These are phyloP conservation scores for Halocynthia roretzi DNA, from an alignment of 23 tunicate species.

Conservation along the genomic window DNA sequence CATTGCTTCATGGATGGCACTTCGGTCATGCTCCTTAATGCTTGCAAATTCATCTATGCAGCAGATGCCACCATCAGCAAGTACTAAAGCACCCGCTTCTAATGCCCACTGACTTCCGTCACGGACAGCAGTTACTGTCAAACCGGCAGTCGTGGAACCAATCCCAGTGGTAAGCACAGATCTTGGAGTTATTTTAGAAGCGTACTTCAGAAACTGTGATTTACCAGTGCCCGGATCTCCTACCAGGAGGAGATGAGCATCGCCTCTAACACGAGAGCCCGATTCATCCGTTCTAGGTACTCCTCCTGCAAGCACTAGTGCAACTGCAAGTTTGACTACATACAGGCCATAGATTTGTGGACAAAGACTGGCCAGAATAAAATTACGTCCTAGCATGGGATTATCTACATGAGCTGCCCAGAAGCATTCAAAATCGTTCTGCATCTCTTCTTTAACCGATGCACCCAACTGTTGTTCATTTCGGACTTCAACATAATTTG, in stretches of 20 bases:
- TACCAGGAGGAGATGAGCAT: constrained; percentile 85
- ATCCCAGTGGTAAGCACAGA: constrained; percentile 91
- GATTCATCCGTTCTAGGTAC: constrained; percentile 71
- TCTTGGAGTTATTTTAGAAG: constrained; percentile 68
- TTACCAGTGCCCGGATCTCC: constrained; percentile 98
- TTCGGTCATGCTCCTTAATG: constrained; percentile 79
- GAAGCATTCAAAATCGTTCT: constrained; percentile 81
- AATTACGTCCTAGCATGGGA: constrained; percentile 62
- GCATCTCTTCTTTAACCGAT: constrained; percentile 43
- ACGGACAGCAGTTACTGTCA: constrained; percentile 83
- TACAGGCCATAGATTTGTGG: constrained; percentile 92
- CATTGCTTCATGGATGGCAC: constrained; percentile 97
- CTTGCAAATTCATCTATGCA: constrained; percentile 93
- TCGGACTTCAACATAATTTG: constrained; percentile 82
- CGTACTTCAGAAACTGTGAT: constrained; percentile 92
- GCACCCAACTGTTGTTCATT: constrained; percentile 38
- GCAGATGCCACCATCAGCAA: constrained; percentile 94
- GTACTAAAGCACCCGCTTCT: constrained; percentile 91
- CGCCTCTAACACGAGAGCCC: constrained; percentile 82
- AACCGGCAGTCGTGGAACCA: constrained; percentile 94
- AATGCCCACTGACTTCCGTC: constrained; percentile 92
- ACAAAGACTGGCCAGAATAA: constrained; percentile 70
- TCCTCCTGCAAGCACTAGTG: constrained; percentile 87
- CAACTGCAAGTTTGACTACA: constrained; percentile 92
- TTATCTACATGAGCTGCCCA: constrained; percentile 74